phyloP scores from a whole-genome alignment of 1,140 invertebrate genomes.

The Epicauta chinensis region DNA sequence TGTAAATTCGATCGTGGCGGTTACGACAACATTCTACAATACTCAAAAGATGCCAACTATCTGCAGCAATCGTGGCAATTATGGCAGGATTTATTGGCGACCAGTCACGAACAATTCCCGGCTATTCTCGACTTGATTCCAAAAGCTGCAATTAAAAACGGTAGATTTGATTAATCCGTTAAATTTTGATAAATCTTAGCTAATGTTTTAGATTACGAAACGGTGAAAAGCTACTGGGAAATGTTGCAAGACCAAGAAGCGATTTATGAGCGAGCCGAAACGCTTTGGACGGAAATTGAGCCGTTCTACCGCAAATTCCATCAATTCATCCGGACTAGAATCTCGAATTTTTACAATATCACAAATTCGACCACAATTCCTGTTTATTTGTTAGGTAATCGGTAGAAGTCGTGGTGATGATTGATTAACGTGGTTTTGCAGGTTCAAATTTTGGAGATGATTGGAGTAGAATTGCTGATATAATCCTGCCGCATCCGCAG shows the following conservation, averaged over 20 bases:
- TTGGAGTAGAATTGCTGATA: conserved; percentile 53
- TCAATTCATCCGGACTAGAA: conserved; percentile 44
- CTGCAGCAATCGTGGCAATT: conserved; percentile 41
- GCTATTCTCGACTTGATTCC: conserved; percentile 48
- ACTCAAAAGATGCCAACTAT: conserved; percentile 19
- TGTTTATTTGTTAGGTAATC: conserved; percentile 52
- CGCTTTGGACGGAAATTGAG: conserved; percentile 49
- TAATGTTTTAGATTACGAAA: conserved; percentile 35
- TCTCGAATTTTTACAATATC: conserved; percentile 41
- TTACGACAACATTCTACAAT: conserved; percentile 19
- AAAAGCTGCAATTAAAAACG: conserved; percentile 51
- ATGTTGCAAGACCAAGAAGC: conserved; percentile 48
- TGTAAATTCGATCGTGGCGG: background rate
- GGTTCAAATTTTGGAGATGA: conserved; percentile 52
- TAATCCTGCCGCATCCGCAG: conserved; percentile 48
- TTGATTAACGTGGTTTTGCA: conserved; percentile 26
- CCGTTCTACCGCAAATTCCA: conserved; percentile 50
- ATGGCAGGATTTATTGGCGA: conserved; percentile 42
- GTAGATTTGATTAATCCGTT: conserved; percentile 39
- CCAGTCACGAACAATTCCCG: conserved; percentile 43
- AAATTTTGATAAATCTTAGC: conserved; percentile 12
- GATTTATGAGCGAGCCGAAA: conserved; percentile 45
- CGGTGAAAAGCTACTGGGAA: conserved; percentile 54
- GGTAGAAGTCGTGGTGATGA: background rate
- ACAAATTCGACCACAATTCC: conserved; percentile 39